Evolutionary conservation across 1,140 invertebrate genomes (phyloP), one percentile per base, ranked within the genome.

Genomic region (Pomacea maculata): DNA sequence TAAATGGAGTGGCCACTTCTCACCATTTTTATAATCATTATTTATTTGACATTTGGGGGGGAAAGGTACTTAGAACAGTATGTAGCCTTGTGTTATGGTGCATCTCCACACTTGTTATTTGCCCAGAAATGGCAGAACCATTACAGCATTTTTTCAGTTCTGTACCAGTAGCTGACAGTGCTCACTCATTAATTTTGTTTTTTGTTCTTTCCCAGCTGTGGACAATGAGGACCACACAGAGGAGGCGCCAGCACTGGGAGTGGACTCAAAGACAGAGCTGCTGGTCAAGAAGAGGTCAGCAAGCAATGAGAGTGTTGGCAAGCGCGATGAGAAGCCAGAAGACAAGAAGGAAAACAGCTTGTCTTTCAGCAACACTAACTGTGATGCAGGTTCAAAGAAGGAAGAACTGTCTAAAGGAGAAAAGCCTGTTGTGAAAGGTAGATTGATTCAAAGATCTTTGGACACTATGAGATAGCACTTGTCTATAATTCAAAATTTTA

Each of bases 201-300:
- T 17, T 17, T 61, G 57, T 8, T 71, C 45, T 52, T 79, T 79
- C 21, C 64, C 75, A 78, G 63, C 78, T 67, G 82, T 83, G 29
- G 82, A 83, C 25, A 83, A 74, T 74, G 82, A 83, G 61, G 79
- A 81, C 57, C 79, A 78, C 21, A 29, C 61, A 15, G 76, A 81
- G 17, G 79, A 81, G 11, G 45, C 78, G 21, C 61, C 76, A 29
- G 75, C 73, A 63, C 55, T 72, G 17, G 79, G 34, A 34, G 78
- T 54, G 19, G 82, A 79, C n/a, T 25, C 64, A 11, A 67, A 72
- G 54, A 52, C 55, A 29, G 82, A 79, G 63, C 63, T 71, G n/a
- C 29, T 78, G 64, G 19, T 57, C 55, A 64, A 75, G 73, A 64
- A 78, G 63, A 67, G 76, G 55, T 61, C 21, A 68, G 29, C 73